These are phyloP conservation scores for Epinephelus coioides DNA, from an alignment of 2,797 vertebrate species.

Conservation along the genomic window DNA sequence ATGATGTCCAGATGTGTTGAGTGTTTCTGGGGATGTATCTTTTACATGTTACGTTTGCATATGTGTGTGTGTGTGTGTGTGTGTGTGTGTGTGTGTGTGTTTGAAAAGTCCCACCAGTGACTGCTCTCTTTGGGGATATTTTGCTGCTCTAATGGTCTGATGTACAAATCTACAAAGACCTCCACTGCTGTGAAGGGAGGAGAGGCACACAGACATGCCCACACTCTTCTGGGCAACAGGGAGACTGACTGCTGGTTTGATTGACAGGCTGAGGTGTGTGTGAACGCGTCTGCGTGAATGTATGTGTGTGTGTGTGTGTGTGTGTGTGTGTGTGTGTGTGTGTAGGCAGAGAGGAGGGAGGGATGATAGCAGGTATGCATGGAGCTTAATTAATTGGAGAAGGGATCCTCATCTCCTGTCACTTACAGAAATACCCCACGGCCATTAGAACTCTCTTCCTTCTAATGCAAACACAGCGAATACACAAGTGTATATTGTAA, in stretches of 20 bases:
- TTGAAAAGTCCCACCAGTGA: not conserved
- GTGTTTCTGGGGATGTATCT: conserved; percentile 8
- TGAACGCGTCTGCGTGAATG: not conserved
- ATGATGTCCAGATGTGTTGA: conserved; percentile 25
- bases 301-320: conserved; percentile 7
- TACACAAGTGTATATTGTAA: conserved; percentile 1
- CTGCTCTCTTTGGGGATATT: conserved; percentile 58
- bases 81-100: not conserved
- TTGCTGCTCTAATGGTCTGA: conserved; percentile 69
- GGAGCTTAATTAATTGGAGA: conserved; percentile 69
- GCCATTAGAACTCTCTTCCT: conserved; percentile 43
- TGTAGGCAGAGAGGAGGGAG: conserved; percentile 26
- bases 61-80: not conserved
- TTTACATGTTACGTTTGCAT: conserved; percentile 1
- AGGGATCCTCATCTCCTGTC: conserved; percentile 52
- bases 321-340: conserved; percentile 8
- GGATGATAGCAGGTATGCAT: conserved; percentile 56
- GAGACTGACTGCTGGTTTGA: conserved; percentile 64
- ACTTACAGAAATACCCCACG: conserved; percentile 60
- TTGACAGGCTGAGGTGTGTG: conserved; percentile 56
- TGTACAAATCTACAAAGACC: conserved; percentile 72
- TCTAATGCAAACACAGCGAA: conserved; percentile 34
- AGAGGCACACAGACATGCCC: conserved; percentile 45
- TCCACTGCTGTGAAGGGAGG: conserved; percentile 51
- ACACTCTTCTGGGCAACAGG: conserved; percentile 46